Base-by-base conservation (phyloP, 64 coral and sea anemone species). In the Porites lutea region DNA sequence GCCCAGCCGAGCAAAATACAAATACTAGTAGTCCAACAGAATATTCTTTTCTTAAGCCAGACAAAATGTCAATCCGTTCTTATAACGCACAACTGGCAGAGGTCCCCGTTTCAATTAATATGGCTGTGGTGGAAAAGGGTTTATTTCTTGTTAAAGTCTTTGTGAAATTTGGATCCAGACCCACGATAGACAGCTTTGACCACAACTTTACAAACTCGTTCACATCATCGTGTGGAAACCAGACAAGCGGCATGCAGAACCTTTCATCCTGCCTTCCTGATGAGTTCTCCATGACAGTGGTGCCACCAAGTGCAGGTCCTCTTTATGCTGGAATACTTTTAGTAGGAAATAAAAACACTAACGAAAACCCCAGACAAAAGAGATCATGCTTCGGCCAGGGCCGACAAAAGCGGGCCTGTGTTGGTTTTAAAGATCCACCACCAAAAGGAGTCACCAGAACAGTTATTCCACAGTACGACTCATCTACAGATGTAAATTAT, bases 321-420 rank as follows among this genome's bases (percentile, higher is more conserved):
- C 79, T 94, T 63, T 97, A 60, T 67, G 64, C 94, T 11, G 95
- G 95, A 13, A 13, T 96, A 19, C 77, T 62, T 37, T 74, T 75
- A 4, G 3, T 44, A 7, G 15, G 48, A 50, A 37, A 13, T 44
- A 58, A 85, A 8, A 62, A 76, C 8, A 76, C 49, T 9, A 49
- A 12, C n/a, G 68, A 71, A 88, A 69, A 74, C 60, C 59, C 73
- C 8, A 74, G 69, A 19, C 4, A 63, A 59, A 44, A 59, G 75
- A 2, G 86, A 46, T 88, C 86, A 3, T 88, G 86, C 60, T 58
- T 74, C 12, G 86, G 86, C 45, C 69, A 88, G 59, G 52, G 71
- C 13, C 86, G 86, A 4, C 44, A 88, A 74, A 74, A 50, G 60
- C 86, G 86, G 21, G 45, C 69, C 0, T 88, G 86, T 50, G 59